Conservation (phyloP, 2,113 vertebrate species). For the Heterotilapia buettikoferi region DNA sequence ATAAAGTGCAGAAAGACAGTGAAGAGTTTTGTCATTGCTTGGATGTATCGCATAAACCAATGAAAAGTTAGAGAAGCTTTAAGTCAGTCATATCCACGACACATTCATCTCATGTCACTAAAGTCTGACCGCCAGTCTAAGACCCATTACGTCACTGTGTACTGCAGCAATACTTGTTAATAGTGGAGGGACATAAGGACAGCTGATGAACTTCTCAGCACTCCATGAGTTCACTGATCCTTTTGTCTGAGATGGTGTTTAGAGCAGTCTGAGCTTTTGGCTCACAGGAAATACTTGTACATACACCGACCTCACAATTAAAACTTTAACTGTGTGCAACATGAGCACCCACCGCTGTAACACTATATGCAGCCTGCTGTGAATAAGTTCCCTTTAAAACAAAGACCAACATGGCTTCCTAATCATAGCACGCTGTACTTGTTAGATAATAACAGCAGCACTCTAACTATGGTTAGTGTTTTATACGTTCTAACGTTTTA, state of each 20-base stretch:
- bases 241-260: background rate
- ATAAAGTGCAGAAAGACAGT: background rate
- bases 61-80: background rate
- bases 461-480: background rate
- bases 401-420: background rate
- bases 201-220: background rate
- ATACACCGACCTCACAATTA: background rate
- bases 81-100: background rate
- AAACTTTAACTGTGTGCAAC: background rate
- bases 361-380: background rate
- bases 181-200: background rate
- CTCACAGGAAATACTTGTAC: background rate
- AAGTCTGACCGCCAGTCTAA: background rate
- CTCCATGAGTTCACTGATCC: background rate
- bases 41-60: background rate
- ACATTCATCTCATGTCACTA: background rate
- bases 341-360: background rate
- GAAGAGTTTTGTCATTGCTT: background rate
- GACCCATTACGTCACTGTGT: background rate
- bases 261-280: background rate
- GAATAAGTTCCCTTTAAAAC: background rate
- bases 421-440: background rate
- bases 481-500: fast-evolving
- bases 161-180: background rate
- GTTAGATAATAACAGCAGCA: background rate